phyloP scores from a whole-genome alignment of 30 jellyfish, hydroid and myxozoan genomes.

The Hydractinia symbiolongicarpus region DNA sequence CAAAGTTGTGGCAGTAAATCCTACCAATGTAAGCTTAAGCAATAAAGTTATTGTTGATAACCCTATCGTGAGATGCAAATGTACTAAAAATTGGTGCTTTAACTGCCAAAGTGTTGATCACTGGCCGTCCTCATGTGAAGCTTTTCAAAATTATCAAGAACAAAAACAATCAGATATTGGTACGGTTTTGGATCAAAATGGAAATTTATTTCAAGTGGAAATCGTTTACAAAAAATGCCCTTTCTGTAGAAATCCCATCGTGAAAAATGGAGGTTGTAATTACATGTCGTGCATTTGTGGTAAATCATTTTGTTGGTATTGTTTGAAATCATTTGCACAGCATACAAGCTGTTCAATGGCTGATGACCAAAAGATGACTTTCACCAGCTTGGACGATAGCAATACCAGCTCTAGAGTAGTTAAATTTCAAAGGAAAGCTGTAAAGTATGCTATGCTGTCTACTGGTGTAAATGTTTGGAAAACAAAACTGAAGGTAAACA shows the following conservation, averaged over 20 bases:
- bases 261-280: slow-evolving; percentile 4
- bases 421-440: not conserved
- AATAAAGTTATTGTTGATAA: not conserved
- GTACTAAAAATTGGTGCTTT: not conserved
- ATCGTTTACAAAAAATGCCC: not conserved
- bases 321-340: not conserved
- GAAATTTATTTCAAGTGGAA: slow-evolving; percentile 2
- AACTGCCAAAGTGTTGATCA: not conserved
- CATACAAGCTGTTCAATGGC: not conserved
- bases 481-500: not conserved
- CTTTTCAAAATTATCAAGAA: not conserved
- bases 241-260: not conserved
- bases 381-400: not conserved
- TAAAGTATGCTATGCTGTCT: not conserved
- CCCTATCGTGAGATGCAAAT: not conserved
- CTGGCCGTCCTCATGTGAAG: slow-evolving; percentile 13
- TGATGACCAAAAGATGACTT: not conserved
- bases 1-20: not conserved
- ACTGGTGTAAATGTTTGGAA: not conserved
- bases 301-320: not conserved
- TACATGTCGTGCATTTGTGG: not conserved
- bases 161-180: slow-evolving; percentile 9
- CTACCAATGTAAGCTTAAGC: not conserved
- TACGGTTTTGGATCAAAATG: not conserved
- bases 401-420: not conserved